Conservation (phyloP, 2,113 vertebrate genomes). For the Erythrolamprus reginae region DNA sequence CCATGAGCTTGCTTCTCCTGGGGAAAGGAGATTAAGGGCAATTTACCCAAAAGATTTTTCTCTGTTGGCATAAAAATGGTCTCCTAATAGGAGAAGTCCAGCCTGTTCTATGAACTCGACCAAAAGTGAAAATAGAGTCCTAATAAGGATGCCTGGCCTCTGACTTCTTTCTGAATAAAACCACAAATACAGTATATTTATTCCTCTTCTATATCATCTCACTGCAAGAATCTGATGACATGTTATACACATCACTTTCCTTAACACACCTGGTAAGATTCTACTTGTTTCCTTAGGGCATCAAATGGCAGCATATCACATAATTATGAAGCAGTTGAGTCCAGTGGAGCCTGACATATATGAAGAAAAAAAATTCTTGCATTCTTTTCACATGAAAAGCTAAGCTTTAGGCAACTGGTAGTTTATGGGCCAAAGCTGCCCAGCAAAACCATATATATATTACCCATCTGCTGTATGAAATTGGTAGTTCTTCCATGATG, state of each 20-base stretch:
- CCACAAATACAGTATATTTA: constrained; percentile 35
- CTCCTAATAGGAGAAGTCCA: constrained; percentile 8
- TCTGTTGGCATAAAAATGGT: constrained; percentile 27
- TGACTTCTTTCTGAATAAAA: constrained; percentile 47
- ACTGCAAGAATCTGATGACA: constrained; percentile 38
- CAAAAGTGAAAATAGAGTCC: constrained; percentile 41
- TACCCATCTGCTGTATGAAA: not conserved
- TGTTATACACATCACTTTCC: constrained; percentile 51
- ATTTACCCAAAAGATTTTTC: constrained; percentile 31
- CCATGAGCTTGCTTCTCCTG: constrained; percentile 39
- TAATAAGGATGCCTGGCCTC: constrained; percentile 42
- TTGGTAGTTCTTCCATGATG: not conserved
- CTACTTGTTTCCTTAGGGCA: constrained; percentile 25
- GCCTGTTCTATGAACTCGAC: constrained; percentile 23
- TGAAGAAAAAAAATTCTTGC: constrained; percentile 47
- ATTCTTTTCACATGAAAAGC: constrained; percentile 35
- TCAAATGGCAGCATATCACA: constrained; percentile 53
- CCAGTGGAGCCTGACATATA: constrained; percentile 55
- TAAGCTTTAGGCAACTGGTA: not conserved
- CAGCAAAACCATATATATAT: not conserved
- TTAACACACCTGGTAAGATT: constrained; percentile 58
- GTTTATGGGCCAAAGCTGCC: not conserved
- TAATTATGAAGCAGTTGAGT: constrained; percentile 55
- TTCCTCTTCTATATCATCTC: constrained; percentile 15
- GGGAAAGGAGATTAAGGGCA: constrained; percentile 11